These are phyloP conservation scores for Gymnocypris eckloni DNA, from an alignment of 2,797 vertebrate species.

Conservation along the genomic window DNA sequence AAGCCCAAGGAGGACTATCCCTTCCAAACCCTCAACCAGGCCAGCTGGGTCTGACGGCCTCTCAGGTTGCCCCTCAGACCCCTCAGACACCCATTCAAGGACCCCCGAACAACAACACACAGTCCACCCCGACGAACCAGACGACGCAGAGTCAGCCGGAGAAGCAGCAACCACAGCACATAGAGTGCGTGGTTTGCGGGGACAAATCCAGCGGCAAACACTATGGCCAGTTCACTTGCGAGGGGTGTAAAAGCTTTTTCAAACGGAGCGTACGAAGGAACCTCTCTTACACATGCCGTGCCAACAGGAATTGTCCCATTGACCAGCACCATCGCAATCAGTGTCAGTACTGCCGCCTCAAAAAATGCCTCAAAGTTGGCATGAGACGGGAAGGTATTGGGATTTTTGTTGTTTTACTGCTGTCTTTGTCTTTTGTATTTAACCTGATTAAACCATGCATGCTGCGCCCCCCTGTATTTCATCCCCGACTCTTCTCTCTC, in stretches of 20 bases:
- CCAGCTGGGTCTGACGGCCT: conserved; percentile 82
- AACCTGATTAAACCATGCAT: conserved; percentile 56
- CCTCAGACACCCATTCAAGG: conserved; percentile 95
- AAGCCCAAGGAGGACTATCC: conserved; percentile 92
- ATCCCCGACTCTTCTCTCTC: conserved; percentile 63
- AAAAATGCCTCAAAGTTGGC: conserved; percentile 99
- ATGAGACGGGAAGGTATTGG: conserved; percentile 99
- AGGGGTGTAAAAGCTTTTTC: conserved; percentile 99
- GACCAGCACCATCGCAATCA: conserved; percentile 99
- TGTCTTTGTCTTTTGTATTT: conserved; percentile 59
- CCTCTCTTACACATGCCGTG: conserved; percentile 98
- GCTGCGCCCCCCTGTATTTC: conserved; percentile 53
- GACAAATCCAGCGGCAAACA: conserved; percentile 99
- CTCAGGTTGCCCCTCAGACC: conserved; percentile 91
- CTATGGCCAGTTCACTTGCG: conserved; percentile 99
- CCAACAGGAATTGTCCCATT: conserved; percentile 99
- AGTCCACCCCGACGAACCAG: conserved; percentile 92
- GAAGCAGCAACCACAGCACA: conserved; percentile 96
- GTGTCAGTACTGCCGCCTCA: conserved; percentile 99
- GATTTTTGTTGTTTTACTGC: conserved; percentile 86
- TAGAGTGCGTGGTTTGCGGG: conserved; percentile 97
- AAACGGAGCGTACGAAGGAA: conserved; percentile 98
- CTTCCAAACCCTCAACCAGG: conserved; percentile 81
- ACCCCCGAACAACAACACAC: conserved; percentile 91
- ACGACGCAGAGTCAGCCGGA: conserved; percentile 86